Base-by-base conservation (phyloP, 2,113 vertebrate species). In the Rattus norvegicus region DNA sequence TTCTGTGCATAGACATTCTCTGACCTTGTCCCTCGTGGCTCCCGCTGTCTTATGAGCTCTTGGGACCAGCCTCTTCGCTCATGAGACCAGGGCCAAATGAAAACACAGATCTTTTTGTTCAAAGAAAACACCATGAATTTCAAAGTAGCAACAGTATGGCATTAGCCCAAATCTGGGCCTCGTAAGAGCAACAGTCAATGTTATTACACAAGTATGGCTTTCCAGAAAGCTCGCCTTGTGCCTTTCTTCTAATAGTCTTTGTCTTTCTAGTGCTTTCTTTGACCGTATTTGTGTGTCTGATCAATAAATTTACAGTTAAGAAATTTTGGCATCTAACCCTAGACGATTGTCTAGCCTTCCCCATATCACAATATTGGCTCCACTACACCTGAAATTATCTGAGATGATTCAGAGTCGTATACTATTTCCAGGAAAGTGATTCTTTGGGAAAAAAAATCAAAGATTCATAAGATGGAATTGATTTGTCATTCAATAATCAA, bases 381-480 rank as follows among this genome's bases (percentile, higher is more conserved):
- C 7, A 61, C 49, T 81, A 87, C 1, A 17, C n/a, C 14, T 65
- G 65, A 63, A 88, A 49, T 90, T 97, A 43, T 84, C 93, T 54
- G 47, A 88, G 52, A 87, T 81, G 59, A 93, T 61, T 61, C 87
- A 81, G 3, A 94, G 26, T 2, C 4, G 2, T 49, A 2, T 47
- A 14, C 17, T 19, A 88, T 80, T 84, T 17, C 39, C 26, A 49
- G 36, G 28, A n/a, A 87, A 94, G 54, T 33, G 12, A 86, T 77
- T 90, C 10, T 87, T 92, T 94, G 59, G 81, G 36, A 54, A 61
- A 43, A 17, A 61, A 61, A 90, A 72, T 86, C 16, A 85, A 90
- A 70, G 84, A 69, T 87, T 43, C 79, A 52, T 33, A 81, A 59
- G n/a, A 52, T 87, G 61, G 90, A 94, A 84, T 47, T 76, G 85